Evolutionary conservation across 2,888 invertebrate species (phyloP), one percentile per base, ranked within the genome.

Genomic region (Oeneis ivallda): DNA sequence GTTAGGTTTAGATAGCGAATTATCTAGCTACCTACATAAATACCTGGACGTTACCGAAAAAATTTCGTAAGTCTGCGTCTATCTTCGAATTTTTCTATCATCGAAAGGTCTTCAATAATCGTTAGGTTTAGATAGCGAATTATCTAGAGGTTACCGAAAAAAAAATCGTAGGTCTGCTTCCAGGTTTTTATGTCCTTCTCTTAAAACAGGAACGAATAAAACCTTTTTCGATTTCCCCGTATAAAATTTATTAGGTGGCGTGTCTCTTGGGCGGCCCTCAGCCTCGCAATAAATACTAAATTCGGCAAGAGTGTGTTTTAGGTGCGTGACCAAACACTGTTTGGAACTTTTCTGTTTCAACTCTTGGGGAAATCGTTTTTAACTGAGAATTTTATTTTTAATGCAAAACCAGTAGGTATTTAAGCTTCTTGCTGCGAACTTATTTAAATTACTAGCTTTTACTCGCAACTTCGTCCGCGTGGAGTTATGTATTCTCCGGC

Each of bases 171-270:
- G 37, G 63, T 56, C 26, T 57, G 17, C 45, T n/a, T 11, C 34
- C 32, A 53, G n/a, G n/a, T 32, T 17, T 53, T 45, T 34, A 17
- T 53, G 52, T 15, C 39, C 41, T 34, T 43, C 50, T 61, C 50
- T 66, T 64, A 69, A 66, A 71, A 65, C 64, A 65, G 70, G 68
- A 72, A 74, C 74, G 75, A 76, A 77, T 76, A 77, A 74, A 75
- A 77, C 70, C 75, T 76, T 66, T 64, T 64, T 49, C 64, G 60
- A 76, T 66, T 72, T 72, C 74, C 76, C 79, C 76, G 73, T 76
- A 72, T 70, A 78, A 76, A 79, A 83, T 83, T 79, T 81, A 83
- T 84, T 71, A 76, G 74, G 59, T 39, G 54, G 37, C 41, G 62
- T 26, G 17, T 62, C 66, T 50, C 62, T 11, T 15, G 69, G 64